Base-by-base conservation (phyloP, 2,797 vertebrate species). In the Sciurus vulgaris region DNA sequence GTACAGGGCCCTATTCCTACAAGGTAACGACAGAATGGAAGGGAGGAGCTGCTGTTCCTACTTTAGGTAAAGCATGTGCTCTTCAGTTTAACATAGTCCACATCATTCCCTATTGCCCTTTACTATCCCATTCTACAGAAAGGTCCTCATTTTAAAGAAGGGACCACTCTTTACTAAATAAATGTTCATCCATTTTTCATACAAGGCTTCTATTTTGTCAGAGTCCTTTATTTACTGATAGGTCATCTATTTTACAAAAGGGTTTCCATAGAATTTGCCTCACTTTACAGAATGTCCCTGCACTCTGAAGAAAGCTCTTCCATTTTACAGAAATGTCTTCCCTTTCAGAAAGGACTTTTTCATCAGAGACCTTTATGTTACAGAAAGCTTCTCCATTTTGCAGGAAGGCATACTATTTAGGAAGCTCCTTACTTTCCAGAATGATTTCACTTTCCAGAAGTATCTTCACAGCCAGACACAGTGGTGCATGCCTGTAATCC, bases 321-420 rank as follows among this genome's bases (percentile, higher is more conserved):
- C 35, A 38, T 69, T 95, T 93, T 89, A 77, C 49, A 90, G 54
- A 96, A 91, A 82, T 59, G 47, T 69, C 65, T 90, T 89, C 69
- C 47, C 30, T 79, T 89, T 76, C 33, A 73, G 69, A 93, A 95
- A 28, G 41, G 35, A 26, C 49, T 86, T 76, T 89, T 84, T 56
- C 74, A 41, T 88, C 49, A 77, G 70, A 93, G n/a, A 81, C 24
- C n/a, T 81, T 51, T 41, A 56, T 89, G 84, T 95, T 94, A 84
- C 11, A 77, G 54, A 77, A 86, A 94, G 61, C 79, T n/a, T 44
- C 61, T 88, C 72, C 76, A 77, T 82, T 83, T 94, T 94, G 30
- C 59, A 91, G 59, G 56, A 85, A 30, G 24, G 24, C 56, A 74
- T 65, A 59, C 12, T 77, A 47, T 74, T 91, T 67, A 76, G 65